Evolutionary conservation across 2,797 vertebrate species (phyloP).

Genomic region (Chrosomus eos): DNA sequence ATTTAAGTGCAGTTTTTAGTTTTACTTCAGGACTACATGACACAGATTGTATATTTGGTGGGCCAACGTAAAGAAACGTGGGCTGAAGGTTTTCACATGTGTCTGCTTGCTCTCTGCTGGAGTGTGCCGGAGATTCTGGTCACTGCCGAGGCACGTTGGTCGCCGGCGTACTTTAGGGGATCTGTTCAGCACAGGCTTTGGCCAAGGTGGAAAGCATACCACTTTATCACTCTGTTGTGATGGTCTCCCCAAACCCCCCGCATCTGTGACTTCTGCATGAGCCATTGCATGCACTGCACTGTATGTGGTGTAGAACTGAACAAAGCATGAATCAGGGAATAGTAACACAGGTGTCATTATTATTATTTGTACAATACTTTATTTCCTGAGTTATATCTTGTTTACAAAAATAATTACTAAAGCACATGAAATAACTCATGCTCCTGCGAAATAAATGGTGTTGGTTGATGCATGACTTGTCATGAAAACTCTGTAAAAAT

Average conservation of each 20-base stretch:
- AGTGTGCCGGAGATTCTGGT: constrained; percentile 97
- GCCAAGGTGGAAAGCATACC: constrained; percentile 90
- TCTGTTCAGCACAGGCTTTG: constrained; percentile 93
- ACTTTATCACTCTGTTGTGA: constrained; percentile 68
- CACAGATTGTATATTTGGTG: background rate
- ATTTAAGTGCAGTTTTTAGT: background rate
- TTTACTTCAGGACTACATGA: background rate
- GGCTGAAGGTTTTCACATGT: constrained; percentile 74
- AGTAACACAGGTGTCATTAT: background rate
- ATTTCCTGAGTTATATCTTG: background rate
- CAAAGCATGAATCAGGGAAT: constrained; percentile 34
- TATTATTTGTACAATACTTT: background rate
- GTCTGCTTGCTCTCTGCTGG: constrained; percentile 80
- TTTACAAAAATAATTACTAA: background rate
- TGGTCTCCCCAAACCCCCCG: background rate
- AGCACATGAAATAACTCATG: background rate
- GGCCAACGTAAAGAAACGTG: background rate
- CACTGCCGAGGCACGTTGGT: constrained; percentile 91
- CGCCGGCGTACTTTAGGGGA: constrained; percentile 97
- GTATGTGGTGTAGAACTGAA: constrained; percentile 53
- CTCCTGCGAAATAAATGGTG: background rate
- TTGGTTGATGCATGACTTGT: constrained; percentile 14
- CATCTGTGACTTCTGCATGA: constrained; percentile 35
- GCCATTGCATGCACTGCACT: constrained; percentile 24
- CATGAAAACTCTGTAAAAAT: background rate